phyloP scores from a whole-genome alignment of 2,888 invertebrate species.

The Ormyrus labotus region DNA sequence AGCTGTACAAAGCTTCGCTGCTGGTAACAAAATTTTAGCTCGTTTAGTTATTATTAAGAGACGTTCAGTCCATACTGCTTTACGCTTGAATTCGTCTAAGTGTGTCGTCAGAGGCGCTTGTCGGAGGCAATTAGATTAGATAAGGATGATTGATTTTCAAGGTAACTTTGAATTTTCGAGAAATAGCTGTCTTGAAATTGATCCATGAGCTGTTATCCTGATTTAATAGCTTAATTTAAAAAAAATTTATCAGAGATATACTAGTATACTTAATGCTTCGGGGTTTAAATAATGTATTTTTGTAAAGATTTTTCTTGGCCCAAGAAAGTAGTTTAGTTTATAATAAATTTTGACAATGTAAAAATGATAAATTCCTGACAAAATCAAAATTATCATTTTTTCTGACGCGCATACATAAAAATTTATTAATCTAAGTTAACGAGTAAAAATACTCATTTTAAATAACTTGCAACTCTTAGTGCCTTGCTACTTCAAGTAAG shows the following conservation, averaged over 20 bases:
- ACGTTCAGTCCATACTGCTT: background rate
- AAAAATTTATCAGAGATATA: too few species aligned
- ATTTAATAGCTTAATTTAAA: too few species aligned
- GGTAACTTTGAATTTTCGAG: background rate
- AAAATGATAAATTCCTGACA: too few species aligned
- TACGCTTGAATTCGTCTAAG: background rate
- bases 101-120: background rate
- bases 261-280: too few species aligned
- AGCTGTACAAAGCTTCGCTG: too few species aligned
- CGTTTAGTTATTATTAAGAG: too few species aligned
- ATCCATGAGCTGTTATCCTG: too few species aligned
- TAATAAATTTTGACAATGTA: background rate
- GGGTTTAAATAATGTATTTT: background rate
- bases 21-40: too few species aligned
- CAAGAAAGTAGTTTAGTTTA: too few species aligned
- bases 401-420: background rate
- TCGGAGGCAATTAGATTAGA: conserved; percentile 30
- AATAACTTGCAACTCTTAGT: background rate
- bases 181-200: background rate
- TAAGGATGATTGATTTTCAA: conserved; percentile 25
- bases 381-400: background rate
- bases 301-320: background rate
- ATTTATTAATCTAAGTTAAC: background rate
- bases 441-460: background rate
- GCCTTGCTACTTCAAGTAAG: background rate